Evolutionary conservation across 2,888 invertebrate genomes (phyloP).

Genomic region (Drosophila subsilvestris): DNA sequence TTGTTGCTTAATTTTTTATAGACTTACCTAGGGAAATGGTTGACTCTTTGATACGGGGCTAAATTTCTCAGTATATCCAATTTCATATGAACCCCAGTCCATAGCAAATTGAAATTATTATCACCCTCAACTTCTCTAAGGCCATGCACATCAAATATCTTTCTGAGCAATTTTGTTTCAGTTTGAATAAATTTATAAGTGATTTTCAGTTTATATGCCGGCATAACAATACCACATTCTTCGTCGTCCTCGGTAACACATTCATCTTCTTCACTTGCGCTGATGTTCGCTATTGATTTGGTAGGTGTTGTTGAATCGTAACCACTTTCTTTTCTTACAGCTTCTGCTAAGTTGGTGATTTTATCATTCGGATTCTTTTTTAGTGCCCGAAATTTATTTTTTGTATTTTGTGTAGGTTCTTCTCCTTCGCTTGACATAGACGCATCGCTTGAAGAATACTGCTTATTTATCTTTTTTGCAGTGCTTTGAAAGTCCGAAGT

Average conservation of each 20-base stretch:
- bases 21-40: conserved; percentile 94
- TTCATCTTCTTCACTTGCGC: conserved; percentile 61
- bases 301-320: conserved; percentile 37
- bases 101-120: conserved; percentile 92
- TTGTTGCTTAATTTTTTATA: background rate
- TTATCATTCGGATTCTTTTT: conserved; percentile 39
- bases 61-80: conserved; percentile 93
- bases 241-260: conserved; percentile 68
- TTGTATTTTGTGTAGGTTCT: conserved; percentile 55
- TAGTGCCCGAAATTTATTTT: conserved; percentile 37
- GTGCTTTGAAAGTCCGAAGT: conserved; percentile 22
- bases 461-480: conserved; percentile 46
- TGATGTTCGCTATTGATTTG: conserved; percentile 37
- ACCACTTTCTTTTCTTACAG: conserved; percentile 52
- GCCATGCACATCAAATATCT: conserved; percentile 91
- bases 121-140: conserved; percentile 89
- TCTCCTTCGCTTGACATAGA: conserved; percentile 82
- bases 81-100: conserved; percentile 97
- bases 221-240: conserved; percentile 85
- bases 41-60: conserved; percentile 95
- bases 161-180: conserved; percentile 91
- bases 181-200: conserved; percentile 92
- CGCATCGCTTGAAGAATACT: conserved; percentile 81
- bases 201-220: conserved; percentile 89
- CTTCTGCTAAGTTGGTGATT: conserved; percentile 29